Evolutionary conservation across 2,797 vertebrate genomes (phyloP).

Genomic region (Myripristis jacobus): DNA sequence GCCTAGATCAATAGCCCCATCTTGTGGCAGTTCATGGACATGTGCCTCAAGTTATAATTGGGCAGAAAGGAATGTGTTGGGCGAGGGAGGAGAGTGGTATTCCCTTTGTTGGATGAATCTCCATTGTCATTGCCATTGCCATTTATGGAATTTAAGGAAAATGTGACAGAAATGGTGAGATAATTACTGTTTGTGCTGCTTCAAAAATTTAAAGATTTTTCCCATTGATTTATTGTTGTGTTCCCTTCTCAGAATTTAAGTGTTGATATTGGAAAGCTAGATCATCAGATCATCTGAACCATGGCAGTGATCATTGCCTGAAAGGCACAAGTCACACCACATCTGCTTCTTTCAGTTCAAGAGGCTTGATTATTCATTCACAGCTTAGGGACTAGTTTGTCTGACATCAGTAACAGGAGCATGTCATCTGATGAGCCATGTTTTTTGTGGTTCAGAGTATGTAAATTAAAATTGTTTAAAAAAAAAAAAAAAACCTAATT

Average conservation of each 20-base stretch:
- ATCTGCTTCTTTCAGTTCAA: background rate
- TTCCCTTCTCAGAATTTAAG: no score
- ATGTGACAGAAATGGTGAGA: no score
- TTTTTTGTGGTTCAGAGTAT: no score
- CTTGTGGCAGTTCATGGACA: slow-evolving; percentile 72
- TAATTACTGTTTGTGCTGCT: no score
- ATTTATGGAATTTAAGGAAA: background rate
- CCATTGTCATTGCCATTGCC: no score
- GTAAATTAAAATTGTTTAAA: no score
- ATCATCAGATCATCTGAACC: no score
- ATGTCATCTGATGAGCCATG: background rate
- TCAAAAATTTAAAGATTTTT: background rate
- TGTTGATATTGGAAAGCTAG: no score
- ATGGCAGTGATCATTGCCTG: background rate
- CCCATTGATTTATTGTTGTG: background rate
- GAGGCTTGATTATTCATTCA: background rate
- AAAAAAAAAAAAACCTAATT: no score
- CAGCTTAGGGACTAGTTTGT: background rate
- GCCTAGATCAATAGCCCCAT: slow-evolving; percentile 78
- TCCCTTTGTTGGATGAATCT: slow-evolving; percentile 3
- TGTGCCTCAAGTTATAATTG: slow-evolving; percentile 17
- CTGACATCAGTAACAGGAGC: background rate
- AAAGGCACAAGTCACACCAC: background rate
- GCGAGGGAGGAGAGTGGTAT: background rate
- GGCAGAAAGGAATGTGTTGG: background rate